Conservation (phyloP, 2,797 vertebrate species). For the Rallus crepitans region DNA sequence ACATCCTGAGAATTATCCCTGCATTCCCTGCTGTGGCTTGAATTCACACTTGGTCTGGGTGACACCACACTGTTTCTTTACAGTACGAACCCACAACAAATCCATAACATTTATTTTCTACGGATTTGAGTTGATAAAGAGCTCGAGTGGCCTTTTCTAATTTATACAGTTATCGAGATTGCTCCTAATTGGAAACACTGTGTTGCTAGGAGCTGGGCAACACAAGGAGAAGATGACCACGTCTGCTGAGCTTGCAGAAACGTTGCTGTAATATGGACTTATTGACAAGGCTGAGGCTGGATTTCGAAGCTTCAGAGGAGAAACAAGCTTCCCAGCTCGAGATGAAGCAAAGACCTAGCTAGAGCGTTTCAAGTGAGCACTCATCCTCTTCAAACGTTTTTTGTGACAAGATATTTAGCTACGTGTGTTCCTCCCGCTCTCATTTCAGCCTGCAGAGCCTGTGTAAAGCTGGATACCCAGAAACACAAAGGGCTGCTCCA, state of each 20-base stretch:
- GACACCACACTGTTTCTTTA: not conserved
- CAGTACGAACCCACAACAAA: not conserved
- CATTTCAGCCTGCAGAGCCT: not conserved
- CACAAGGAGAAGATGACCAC: not conserved
- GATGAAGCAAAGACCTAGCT: not conserved
- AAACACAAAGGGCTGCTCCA: not conserved
- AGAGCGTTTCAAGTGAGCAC: not conserved
- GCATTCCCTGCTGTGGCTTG: not conserved
- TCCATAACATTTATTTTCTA: not conserved
- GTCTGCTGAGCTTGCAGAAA: not conserved
- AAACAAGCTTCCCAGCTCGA: not conserved
- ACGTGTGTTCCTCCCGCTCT: not conserved
- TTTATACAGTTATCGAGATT: not conserved
- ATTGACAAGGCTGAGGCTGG: not conserved
- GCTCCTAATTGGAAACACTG: not conserved
- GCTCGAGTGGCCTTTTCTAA: not conserved
- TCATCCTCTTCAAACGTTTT: not conserved
- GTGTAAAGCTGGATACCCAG: not conserved
- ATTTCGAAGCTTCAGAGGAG: not conserved
- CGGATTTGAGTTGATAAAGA: not conserved
- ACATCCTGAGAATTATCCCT: not conserved
- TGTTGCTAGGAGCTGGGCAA: not conserved
- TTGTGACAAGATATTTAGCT: not conserved
- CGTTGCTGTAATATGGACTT: not conserved
- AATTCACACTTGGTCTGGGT: not conserved